Conservation (phyloP, 2,113 vertebrate genomes). For the Chelonoidis abingdonii region DNA sequence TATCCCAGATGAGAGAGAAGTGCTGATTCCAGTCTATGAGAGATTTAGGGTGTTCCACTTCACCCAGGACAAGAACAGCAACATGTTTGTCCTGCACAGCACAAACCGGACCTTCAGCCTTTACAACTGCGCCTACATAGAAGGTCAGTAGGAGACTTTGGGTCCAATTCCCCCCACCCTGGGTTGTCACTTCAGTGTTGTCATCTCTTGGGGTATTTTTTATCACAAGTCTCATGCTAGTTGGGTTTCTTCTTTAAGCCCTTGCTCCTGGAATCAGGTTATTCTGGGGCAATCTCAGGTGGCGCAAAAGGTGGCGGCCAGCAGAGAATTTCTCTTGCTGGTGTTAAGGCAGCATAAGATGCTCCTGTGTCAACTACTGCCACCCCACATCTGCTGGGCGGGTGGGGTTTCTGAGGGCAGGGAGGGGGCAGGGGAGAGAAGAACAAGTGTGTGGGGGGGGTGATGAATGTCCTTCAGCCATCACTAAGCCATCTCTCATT, state of each 20-base stretch:
- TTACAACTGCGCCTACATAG: conserved; percentile 2
- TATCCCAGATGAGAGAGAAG: conserved; percentile 61
- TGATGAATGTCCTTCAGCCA: background rate
- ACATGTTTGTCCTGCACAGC: background rate
- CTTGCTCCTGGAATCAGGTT: background rate
- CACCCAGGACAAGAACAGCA: conserved; percentile 33
- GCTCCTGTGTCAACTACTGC: background rate
- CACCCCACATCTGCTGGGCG: background rate
- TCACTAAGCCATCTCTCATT: background rate
- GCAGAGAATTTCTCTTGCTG: background rate
- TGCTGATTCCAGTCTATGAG: conserved; percentile 72
- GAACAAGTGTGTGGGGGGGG: background rate
- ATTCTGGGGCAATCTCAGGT: background rate
- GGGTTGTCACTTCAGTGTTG: background rate
- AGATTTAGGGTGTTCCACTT: conserved; percentile 59
- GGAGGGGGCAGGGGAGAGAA: background rate
- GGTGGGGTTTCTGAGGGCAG: background rate
- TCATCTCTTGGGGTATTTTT: background rate
- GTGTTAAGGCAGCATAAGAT: background rate
- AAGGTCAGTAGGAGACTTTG: background rate
- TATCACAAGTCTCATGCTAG: background rate
- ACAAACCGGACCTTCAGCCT: background rate
- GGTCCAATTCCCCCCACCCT: background rate
- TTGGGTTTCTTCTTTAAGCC: background rate
- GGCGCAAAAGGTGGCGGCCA: background rate